Base-by-base conservation (phyloP, 2,113 vertebrate genomes). In the Chlorodrepanis virens region DNA sequence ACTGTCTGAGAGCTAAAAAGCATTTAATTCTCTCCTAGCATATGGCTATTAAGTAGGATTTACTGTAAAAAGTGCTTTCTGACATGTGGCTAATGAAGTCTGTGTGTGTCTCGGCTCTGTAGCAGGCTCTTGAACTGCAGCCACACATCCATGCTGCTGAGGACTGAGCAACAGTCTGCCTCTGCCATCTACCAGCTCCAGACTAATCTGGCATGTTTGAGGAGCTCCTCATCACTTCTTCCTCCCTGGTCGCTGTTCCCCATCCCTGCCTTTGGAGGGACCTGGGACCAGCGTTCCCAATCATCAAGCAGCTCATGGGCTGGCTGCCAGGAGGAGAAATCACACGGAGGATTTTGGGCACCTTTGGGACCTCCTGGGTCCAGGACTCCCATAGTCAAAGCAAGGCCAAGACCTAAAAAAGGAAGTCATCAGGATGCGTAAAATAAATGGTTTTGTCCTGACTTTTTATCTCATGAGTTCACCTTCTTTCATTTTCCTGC, bases 1-100 rank as follows among this genome's bases (percentile, higher is more conserved):
- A 83, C 92, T 95, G 53, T 95, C 83, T 96, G 90, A 56, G 80
- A 94, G 94, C 87, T 95, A 95, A 97, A 97, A 96, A 93, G 45
- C 79, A 94, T 93, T 94, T 89, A 89, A 95, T 95, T 94, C 77
- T 80, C 68, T 89, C 59, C 84, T 72, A 91, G 93, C 93, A 88
- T 67, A 93, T 64, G 92, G 77, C 84, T 91, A 70, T 87, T 88
- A 89, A 72, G 86, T 61, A 89, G 91, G 64, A 68, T 92, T 97
- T 96, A 95, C 90, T 82, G 53, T 76, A 93, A 76, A 95, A 97
- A 97, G 92, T 52, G 44, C 78, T 94, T 94, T 94, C 64, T 95
- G 91, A 94, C 65, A 96, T 64, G 72, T 60, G 92, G 90, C 87
- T 97, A 96, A 97, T 90, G 95, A 89, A 86, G 86, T 84, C 72